Conservation (phyloP, 2,888 invertebrate genomes). For the Amblyjoppa fuscipennis region DNA sequence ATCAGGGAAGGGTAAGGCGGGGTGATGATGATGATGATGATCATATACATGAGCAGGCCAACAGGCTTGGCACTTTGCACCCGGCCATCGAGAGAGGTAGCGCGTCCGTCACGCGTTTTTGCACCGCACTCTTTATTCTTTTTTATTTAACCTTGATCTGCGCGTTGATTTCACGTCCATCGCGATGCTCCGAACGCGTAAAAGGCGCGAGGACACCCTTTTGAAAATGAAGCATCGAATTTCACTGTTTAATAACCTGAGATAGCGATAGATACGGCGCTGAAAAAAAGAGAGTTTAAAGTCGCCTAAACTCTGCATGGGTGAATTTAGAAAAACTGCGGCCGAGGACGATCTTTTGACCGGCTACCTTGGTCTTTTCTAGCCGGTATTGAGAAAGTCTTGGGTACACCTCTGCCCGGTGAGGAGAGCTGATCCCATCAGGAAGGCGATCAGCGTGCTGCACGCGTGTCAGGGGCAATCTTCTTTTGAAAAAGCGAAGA, state of each 20-base stretch:
- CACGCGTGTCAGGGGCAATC: slow-evolving; percentile 1
- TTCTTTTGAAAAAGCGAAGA: slow-evolving; percentile 45
- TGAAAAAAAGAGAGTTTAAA: neutral
- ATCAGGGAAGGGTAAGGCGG: neutral
- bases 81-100: slow-evolving; percentile 35
- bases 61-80: slow-evolving; percentile 53
- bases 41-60: slow-evolving; percentile 31
- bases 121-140: slow-evolving; percentile 33
- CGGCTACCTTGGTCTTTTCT: neutral
- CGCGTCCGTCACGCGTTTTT: slow-evolving; percentile 29
- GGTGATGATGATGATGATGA: slow-evolving; percentile 29
- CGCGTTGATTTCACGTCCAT: slow-evolving; percentile 14
- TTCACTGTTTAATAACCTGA: slow-evolving; percentile 38
- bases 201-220: neutral
- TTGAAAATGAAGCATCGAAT: slow-evolving; percentile 37
- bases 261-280: slow-evolving; percentile 20
- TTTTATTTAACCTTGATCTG: neutral
- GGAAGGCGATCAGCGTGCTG: slow-evolving; percentile 6
- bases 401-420: neutral
- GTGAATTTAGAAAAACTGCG: neutral
- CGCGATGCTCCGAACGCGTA: neutral
- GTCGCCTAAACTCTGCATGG: neutral
- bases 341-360: neutral
- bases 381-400: slow-evolving; percentile 5
- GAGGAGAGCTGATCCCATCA: slow-evolving; percentile 22